A percentile compares a stretch with the other conserved stretches of the same genome.
These are phyloP conservation scores for Polyploca ridens DNA, from an alignment of 2,888 invertebrate genomes.

Conservation along the genomic window DNA sequence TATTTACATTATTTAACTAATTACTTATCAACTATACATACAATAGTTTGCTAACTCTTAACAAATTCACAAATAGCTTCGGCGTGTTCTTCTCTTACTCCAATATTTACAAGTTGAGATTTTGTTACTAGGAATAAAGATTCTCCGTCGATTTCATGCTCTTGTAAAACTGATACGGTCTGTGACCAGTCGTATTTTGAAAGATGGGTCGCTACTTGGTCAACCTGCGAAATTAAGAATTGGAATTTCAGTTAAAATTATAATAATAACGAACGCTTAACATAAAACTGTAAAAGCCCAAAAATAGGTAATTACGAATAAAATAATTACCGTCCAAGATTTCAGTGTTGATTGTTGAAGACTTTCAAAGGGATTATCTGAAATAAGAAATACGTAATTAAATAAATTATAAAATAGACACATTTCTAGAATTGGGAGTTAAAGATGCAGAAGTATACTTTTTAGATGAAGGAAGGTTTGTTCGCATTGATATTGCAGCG, in stretches of 20 bases:
- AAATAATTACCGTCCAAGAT: slow-evolving; percentile 67
- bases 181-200: slow-evolving; percentile 62
- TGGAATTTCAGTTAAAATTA: background rate
- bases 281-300: background rate
- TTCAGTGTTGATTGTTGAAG: slow-evolving; percentile 52
- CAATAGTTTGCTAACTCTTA: slow-evolving; percentile 42
- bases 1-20: background rate
- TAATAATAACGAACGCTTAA: background rate
- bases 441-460: too few species aligned
- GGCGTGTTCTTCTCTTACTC: slow-evolving; percentile 66
- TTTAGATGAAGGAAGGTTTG: too few species aligned
- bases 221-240: slow-evolving; percentile 47
- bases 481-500: too few species aligned
- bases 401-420: background rate
- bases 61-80: slow-evolving; percentile 63
- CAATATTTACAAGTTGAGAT: slow-evolving; percentile 63
- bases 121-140: slow-evolving; percentile 68
- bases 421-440: too few species aligned
- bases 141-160: slow-evolving; percentile 78
- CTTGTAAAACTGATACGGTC: slow-evolving; percentile 61
- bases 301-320: slow-evolving; percentile 3
- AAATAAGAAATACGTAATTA: slow-evolving; percentile 30
- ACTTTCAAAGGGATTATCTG: slow-evolving; percentile 63
- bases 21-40: background rate
- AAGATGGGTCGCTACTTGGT: slow-evolving; percentile 57